These are phyloP conservation scores for Neria commutata DNA, from an alignment of 2,888 invertebrate genomes.

Conservation along the genomic window DNA sequence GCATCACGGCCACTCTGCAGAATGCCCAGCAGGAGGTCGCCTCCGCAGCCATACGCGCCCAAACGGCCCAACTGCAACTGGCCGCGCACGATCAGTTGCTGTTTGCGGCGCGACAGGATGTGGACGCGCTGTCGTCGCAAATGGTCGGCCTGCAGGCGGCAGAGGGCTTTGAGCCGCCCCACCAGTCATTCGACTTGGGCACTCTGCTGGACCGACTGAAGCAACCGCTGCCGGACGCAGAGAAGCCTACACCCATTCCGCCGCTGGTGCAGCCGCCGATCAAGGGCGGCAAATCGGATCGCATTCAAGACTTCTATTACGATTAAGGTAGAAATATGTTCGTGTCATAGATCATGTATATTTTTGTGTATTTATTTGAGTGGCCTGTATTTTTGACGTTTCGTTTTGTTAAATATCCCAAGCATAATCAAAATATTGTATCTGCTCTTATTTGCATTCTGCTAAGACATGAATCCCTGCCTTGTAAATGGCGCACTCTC, in stretches of 20 bases:
- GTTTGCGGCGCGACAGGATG: constrained; percentile 61
- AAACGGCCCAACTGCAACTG: constrained; percentile 60
- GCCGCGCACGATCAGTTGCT: constrained; percentile 61
- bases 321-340: constrained; percentile 23
- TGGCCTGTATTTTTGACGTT: not conserved
- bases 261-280: constrained; percentile 37
- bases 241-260: constrained; percentile 55
- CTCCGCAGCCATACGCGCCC: constrained; percentile 57
- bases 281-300: too few relatives aligned
- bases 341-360: constrained; percentile 15
- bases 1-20: constrained; percentile 55
- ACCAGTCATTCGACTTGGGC: constrained; percentile 49
- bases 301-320: constrained; percentile 13
- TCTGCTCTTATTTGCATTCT: not conserved
- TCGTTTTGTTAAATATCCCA: too few relatives aligned
- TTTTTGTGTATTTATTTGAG: constrained; percentile 9
- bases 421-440: too few relatives aligned
- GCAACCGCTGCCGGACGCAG: constrained; percentile 45
- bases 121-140: constrained; percentile 60
- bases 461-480: too few relatives aligned
- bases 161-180: constrained; percentile 54
- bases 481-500: too few relatives aligned
- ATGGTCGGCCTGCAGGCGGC: constrained; percentile 59
- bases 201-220: constrained; percentile 48
- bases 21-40: constrained; percentile 60